Conservation (phyloP, 2,888 invertebrate genomes). For the Tribolium freemani region DNA sequence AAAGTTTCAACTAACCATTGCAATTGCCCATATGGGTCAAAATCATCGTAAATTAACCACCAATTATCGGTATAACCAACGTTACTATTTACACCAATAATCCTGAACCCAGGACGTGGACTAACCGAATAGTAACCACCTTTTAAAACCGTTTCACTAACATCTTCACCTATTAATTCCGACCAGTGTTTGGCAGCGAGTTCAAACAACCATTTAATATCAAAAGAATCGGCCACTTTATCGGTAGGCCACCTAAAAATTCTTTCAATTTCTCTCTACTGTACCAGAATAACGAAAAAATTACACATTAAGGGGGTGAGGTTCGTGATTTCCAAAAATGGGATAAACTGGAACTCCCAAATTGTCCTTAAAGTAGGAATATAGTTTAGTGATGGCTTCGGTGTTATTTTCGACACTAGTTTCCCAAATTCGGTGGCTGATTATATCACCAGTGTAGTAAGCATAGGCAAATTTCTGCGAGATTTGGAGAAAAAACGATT, state of each 20-base stretch:
- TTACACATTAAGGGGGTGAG: conserved; percentile 84
- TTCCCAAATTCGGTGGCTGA: conserved; percentile 91
- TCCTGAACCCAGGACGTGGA: conserved; percentile 77
- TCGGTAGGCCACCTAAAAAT: neutral
- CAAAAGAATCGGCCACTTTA: conserved; percentile 51
- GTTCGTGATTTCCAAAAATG: conserved; percentile 80
- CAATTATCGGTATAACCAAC: conserved; percentile 81
- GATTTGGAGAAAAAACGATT: neutral
- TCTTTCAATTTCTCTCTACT: neutral
- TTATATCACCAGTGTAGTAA: conserved; percentile 89
- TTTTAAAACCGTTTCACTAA: conserved; percentile 72
- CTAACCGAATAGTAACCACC: conserved; percentile 84
- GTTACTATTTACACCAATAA: conserved; percentile 85
- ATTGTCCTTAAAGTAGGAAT: conserved; percentile 32
- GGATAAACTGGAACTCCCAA: conserved; percentile 73
- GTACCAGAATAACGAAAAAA: neutral
- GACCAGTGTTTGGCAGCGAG: conserved; percentile 79
- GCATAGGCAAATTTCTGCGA: conserved; percentile 74
- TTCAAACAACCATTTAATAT: conserved; percentile 82
- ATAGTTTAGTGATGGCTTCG: conserved; percentile 55
- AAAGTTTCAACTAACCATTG: conserved; percentile 79
- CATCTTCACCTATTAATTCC: conserved; percentile 76
- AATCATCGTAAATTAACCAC: conserved; percentile 69
- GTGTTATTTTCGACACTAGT: conserved; percentile 78
- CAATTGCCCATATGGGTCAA: conserved; percentile 77